Evolutionary conservation across 1,140 invertebrate species (phyloP).

Genomic region (Drosophila prosaltans): DNA sequence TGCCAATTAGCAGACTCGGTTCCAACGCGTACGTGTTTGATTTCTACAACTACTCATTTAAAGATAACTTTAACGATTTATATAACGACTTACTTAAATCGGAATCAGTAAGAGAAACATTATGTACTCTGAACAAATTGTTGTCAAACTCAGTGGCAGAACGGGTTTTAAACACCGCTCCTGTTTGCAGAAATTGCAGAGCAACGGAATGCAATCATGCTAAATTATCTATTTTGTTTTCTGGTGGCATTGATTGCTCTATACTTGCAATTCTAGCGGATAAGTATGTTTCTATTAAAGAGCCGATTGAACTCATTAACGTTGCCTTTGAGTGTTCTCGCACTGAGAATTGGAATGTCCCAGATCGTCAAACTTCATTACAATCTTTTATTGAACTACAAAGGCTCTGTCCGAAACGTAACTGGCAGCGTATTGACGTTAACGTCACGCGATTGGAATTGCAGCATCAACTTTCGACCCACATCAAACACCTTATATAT

Average conservation of each 20-base stretch:
- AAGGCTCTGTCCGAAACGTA: conserved; percentile 87
- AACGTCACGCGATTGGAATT: conserved; percentile 91
- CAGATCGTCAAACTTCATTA: conserved; percentile 91
- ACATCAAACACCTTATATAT: conserved; percentile 91
- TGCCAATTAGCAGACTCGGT: not conserved
- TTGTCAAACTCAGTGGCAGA: conserved; percentile 87
- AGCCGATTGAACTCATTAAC: conserved; percentile 97
- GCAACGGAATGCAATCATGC: conserved; percentile 86
- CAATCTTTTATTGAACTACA: conserved; percentile 90
- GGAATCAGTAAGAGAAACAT: conserved; percentile 79
- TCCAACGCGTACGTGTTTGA: conserved; percentile 73
- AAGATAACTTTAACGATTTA: conserved; percentile 9
- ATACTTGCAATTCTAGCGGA: conserved; percentile 92
- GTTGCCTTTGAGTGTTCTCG: conserved; percentile 91
- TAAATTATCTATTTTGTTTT: conserved; percentile 94
- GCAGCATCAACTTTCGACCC: conserved; percentile 84
- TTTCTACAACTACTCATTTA: conserved; percentile 70
- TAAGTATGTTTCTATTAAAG: conserved; percentile 87
- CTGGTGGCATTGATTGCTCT: conserved; percentile 97
- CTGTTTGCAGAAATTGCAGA: conserved; percentile 87
- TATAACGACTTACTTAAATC: conserved; percentile 27
- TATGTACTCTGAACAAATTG: conserved; percentile 84
- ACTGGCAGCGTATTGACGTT: conserved; percentile 87
- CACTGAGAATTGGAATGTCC: conserved; percentile 84
- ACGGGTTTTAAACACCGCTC: conserved; percentile 87